Base-by-base conservation (phyloP, 2,797 vertebrate species). In the Sorex maritimensis region DNA sequence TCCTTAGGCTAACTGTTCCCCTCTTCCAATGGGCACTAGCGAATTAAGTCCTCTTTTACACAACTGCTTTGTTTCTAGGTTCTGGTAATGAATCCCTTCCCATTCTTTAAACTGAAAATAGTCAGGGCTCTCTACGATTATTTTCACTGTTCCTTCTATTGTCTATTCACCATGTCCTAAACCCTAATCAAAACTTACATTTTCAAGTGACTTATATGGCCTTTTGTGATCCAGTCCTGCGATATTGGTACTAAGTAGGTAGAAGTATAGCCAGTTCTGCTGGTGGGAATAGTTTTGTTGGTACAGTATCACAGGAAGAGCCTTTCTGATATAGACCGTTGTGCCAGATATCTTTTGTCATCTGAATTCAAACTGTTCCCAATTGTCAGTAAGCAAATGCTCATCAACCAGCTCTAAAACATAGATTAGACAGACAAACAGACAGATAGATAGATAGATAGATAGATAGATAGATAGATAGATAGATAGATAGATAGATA, bases 91-190 rank as follows among this genome's bases (percentile, higher is more conserved):
- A 17, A 5, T 72, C 24, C 2, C 24, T 75, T 87, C 24, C 26
- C 55, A 69, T 2, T 65, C 46, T 81, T 58, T 15, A 72, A 41
- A 4, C 6, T 87, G n/a, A 91, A 61, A 5, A n/a, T 46, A 82
- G 2, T 13, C 65, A 72, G 1, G 17, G 23, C 23, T 46, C 7
- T 14, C 1, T 30, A 44, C 1, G 73, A 2, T 81, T 88, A 28
- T 74, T 80, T 55, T 5, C 13, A 52, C 3, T 28, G 68, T 34
- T 12, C 2, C n/a, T 75, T 78, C 21, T 61, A 34, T 2, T 49
- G 81, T 92, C 17, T 82, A n/a, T 23, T 83, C 26, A 65, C 14
- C 2, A 65, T 65, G 9, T n/a, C 15, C 58, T 91, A 81, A 92
- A 75, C 21, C 5, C 26, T 80, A 15, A 81, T 81, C n/a, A 14